phyloP scores from a whole-genome alignment of 2,113 vertebrate species.

The Forbesichthys agassizii region DNA sequence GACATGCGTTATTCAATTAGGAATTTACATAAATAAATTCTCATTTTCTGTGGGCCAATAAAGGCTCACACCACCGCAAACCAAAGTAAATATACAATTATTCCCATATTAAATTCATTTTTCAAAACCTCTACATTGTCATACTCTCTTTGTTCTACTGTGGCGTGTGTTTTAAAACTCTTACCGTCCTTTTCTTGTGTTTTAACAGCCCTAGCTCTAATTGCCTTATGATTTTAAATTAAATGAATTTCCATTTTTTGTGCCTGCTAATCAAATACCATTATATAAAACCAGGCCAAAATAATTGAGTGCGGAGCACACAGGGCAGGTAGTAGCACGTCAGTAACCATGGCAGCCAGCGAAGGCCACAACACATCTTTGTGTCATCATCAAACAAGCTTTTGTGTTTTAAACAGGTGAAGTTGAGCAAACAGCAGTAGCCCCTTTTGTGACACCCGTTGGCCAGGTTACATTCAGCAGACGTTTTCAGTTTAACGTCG shows the following conservation, averaged over 20 bases:
- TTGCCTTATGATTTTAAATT: conserved; percentile 82
- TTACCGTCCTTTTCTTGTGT: conserved; percentile 60
- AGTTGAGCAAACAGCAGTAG: conserved; percentile 86
- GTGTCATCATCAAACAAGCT: conserved; percentile 80
- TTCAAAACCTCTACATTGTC: conserved; percentile 79
- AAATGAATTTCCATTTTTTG: conserved; percentile 76
- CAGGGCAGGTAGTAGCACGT: conserved; percentile 87
- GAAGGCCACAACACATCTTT: conserved; percentile 67
- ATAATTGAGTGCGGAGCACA: conserved; percentile 77
- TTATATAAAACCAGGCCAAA: conserved; percentile 78
- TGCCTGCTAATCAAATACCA: conserved; percentile 81
- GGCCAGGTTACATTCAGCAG: conserved; percentile 72
- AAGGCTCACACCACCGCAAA: conserved; percentile 81
- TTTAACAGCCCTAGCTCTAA: conserved; percentile 71
- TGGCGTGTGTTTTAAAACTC: conserved; percentile 42
- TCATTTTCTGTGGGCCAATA: conserved; percentile 80
- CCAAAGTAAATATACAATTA: conserved; percentile 84
- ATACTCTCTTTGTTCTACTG: conserved; percentile 63
- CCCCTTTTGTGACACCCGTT: conserved; percentile 76
- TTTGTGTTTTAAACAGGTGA: conserved; percentile 80
- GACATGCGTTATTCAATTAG: conserved; percentile 83
- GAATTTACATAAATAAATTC: conserved; percentile 85
- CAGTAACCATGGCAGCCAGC: conserved; percentile 79
- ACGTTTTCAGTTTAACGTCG: conserved; percentile 75
- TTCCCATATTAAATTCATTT: conserved; percentile 83